Conservation (phyloP, 2,888 invertebrate genomes). For the Xanthorhoe designata region DNA sequence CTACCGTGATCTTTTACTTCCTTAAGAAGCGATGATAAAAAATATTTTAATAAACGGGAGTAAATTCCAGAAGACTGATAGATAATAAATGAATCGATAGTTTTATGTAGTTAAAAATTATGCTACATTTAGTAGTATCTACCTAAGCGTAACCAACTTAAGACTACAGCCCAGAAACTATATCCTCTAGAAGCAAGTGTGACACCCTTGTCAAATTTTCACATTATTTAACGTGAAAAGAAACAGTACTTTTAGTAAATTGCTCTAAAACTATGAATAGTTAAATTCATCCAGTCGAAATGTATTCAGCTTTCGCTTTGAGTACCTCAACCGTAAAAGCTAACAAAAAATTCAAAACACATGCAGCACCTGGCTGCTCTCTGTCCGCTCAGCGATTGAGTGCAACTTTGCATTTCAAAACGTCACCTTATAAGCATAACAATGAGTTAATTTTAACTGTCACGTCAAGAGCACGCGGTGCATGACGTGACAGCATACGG, state of each 20-base stretch:
- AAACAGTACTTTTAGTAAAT: too few species aligned
- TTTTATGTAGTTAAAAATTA: too few species aligned
- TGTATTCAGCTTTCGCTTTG: background rate
- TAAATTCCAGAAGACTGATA: too few species aligned
- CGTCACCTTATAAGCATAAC: background rate
- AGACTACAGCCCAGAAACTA: too few species aligned
- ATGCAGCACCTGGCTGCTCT: background rate
- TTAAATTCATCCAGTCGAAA: background rate
- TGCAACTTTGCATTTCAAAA: background rate
- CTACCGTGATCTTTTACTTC: background rate
- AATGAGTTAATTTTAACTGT: slow-evolving; percentile 31
- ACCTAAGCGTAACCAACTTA: too few species aligned
- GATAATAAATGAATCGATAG: too few species aligned
- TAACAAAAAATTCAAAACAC: background rate
- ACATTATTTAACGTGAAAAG: too few species aligned
- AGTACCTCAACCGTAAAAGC: background rate
- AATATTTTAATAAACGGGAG: too few species aligned
- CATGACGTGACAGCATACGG: slow-evolving; percentile 30
- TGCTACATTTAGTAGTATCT: too few species aligned
- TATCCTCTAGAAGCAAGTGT: too few species aligned
- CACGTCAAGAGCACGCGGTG: slow-evolving; percentile 30
- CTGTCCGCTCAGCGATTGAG: background rate
- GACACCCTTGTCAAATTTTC: too few species aligned
- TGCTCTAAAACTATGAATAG: background rate
- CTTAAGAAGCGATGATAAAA: background rate